Evolutionary conservation across 2,888 invertebrate species (phyloP).

Genomic region (Ellobium chinense): DNA sequence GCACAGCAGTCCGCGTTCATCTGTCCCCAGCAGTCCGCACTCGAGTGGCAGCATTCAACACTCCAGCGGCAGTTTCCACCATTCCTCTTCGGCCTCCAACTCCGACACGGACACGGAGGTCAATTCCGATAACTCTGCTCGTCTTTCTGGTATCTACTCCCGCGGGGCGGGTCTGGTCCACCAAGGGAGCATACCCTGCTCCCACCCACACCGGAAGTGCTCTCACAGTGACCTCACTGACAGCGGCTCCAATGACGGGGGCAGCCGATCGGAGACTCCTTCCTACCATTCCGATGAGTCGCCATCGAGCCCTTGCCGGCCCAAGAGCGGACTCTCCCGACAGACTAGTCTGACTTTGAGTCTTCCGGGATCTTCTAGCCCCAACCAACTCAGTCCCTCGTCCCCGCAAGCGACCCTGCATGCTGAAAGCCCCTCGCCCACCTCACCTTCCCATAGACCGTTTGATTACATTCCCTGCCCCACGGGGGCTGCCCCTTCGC

Average conservation of each 20-base stretch:
- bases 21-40: background rate
- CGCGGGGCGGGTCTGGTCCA: constrained; percentile 33
- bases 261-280: background rate
- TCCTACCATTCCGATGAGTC: background rate
- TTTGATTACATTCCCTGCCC: constrained; percentile 20
- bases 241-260: background rate
- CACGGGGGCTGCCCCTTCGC: background rate
- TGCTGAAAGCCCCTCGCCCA: background rate
- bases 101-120: constrained; percentile 26
- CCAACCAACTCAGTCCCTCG: constrained; percentile 37
- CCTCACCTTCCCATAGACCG: background rate
- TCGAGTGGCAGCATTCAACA: constrained; percentile 22
- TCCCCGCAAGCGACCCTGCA: constrained; percentile 2
- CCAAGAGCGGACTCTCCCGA: background rate
- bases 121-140: background rate
- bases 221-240: background rate
- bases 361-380: background rate
- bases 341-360: constrained; percentile 14
- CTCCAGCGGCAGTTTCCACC: constrained; percentile 19
- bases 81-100: constrained; percentile 22
- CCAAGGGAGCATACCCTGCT: constrained; percentile 40
- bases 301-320: background rate
- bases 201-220: constrained; percentile 1
- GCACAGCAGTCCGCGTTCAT: background rate
- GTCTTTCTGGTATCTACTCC: background rate